These are phyloP conservation scores for Romanogobio albipinnatus DNA, from an alignment of 2,113 vertebrate species.

Conservation along the genomic window DNA sequence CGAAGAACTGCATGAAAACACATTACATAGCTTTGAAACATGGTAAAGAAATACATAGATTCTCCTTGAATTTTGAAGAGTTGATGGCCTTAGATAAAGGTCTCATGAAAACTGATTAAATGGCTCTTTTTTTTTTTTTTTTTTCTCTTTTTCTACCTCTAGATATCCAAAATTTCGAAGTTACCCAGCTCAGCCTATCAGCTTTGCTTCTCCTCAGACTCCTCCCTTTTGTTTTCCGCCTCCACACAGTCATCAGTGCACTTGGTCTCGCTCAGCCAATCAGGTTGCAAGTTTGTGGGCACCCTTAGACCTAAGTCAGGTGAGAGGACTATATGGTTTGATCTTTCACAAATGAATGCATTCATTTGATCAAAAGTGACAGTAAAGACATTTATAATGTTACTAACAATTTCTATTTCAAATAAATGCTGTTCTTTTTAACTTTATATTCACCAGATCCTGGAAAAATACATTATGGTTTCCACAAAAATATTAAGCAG, in stretches of 20 bases:
- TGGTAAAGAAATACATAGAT: background rate
- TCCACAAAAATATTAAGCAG: background rate
- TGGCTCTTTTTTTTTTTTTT: background rate
- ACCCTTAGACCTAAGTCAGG: constrained; percentile 81
- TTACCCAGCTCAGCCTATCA: constrained; percentile 77
- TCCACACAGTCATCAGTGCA: constrained; percentile 78
- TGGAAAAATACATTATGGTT: background rate
- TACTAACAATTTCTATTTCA: background rate
- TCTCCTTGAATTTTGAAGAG: background rate
- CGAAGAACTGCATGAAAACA: background rate
- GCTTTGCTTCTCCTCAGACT: constrained; percentile 88
- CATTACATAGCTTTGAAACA: background rate
- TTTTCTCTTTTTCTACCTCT: no score
- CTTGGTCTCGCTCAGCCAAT: constrained; percentile 74
- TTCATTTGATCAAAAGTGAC: background rate
- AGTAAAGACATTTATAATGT: background rate
- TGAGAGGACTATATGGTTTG: constrained; percentile 58
- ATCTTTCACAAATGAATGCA: background rate
- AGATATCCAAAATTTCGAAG: constrained; percentile 85
- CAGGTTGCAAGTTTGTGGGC: constrained; percentile 76
- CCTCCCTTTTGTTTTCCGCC: constrained; percentile 82
- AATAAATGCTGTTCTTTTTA: background rate
- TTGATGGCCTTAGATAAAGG: background rate
- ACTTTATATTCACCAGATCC: background rate
- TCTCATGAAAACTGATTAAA: background rate